Evolutionary conservation across 2,888 invertebrate genomes (phyloP), one percentile per base, ranked within the genome.

Genomic region (Cacoxenus indagator): DNA sequence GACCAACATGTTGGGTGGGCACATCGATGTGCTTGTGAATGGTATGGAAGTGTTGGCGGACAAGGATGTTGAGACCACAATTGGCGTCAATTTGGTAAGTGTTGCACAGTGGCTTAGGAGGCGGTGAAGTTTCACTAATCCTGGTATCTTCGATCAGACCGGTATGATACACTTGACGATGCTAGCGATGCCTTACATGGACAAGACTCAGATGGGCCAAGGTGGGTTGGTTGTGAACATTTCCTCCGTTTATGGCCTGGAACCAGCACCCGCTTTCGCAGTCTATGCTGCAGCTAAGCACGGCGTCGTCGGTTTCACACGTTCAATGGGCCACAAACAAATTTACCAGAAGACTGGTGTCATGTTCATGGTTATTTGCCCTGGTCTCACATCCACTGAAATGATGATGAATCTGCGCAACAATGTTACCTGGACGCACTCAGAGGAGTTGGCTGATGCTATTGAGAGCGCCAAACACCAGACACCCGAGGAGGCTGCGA

Each of bases 291-390:
- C 86, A 4, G 85, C 87, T 65, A 87, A 87, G 62, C 87, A 87
- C 59, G 87, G 87, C 67, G 83, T 87, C 6, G 67, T 87, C 4
- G 87, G 87, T 51, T 87, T 87, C 69, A 87, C 87, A 2, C 84
- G 86, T 17, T 86, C 86, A 2, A 80, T 87, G 76, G 85, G 77
- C 3, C 79, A 84, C 31, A 78, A 83, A 51, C 74, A 72, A 6
- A 82, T 82, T 46, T 79, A 80, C 24, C 75, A 80, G 57, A 84
- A 81, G 68, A 86, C 85, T 6, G 87, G 86, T 4, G 83, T 87
- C 3, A 79, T 81, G 70, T 85, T 86, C 61, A 77, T 87, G 73
- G 75, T 78, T 66, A 76, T 86, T 64, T 84, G 86, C 61, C 87
- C 87, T 0, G 87, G 87, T 3, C 73, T 87, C 1, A 87, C 87